Conservation (phyloP, 2,888 invertebrate species). For the Apamea anceps region DNA sequence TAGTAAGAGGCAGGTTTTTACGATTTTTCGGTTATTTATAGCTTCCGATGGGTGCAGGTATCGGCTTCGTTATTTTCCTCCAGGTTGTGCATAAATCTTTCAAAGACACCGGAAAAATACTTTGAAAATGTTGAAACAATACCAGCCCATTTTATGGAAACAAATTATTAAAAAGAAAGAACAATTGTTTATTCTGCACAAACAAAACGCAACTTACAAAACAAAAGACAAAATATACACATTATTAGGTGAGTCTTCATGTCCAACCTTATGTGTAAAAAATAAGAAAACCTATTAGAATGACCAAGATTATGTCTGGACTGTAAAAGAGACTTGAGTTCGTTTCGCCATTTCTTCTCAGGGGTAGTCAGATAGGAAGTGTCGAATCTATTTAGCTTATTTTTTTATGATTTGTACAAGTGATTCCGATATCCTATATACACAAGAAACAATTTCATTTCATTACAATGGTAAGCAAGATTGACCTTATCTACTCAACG, state of each 20-base stretch:
- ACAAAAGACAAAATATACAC: too few species aligned
- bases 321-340: too few species aligned
- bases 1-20: conserved; percentile 17
- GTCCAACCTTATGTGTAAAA: background rate
- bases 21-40: conserved; percentile 50
- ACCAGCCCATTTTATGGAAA: background rate
- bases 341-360: too few species aligned
- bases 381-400: too few species aligned
- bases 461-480: background rate
- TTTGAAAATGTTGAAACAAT: background rate
- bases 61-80: conserved; percentile 37
- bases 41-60: conserved; percentile 34
- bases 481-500: background rate
- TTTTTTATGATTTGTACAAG: too few species aligned
- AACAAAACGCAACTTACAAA: too few species aligned
- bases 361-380: too few species aligned
- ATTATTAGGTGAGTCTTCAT: background rate
- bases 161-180: background rate
- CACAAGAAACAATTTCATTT: too few species aligned
- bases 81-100: conserved; percentile 42
- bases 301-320: too few species aligned
- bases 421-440: too few species aligned
- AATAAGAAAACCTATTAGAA: too few species aligned
- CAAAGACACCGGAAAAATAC: conserved; percentile 17
- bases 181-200: too few species aligned